Percentiles rank a stretch among this genome's conserved stretches.
These are phyloP conservation scores for Oopsacas minuta DNA, from an alignment of 37 sponge, comb jelly and placozoan genomes.

Conservation along the genomic window DNA sequence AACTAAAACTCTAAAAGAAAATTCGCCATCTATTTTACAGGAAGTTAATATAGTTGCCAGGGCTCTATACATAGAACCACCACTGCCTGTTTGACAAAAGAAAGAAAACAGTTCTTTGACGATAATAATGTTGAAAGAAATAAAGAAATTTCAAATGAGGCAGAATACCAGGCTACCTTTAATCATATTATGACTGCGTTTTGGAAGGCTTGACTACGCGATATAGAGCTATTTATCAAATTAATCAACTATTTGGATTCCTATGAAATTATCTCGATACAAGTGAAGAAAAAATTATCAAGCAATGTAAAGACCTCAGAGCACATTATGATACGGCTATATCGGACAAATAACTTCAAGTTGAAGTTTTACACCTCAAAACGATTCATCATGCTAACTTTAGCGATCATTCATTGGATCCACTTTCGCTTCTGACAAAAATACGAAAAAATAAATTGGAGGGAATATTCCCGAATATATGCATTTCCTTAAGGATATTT, in stretches of 20 bases:
- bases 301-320: not conserved
- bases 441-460: slow-evolving; percentile 2
- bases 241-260: slow-evolving; percentile 18
- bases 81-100: slow-evolving; percentile 9
- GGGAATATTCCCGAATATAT: not conserved
- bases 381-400: slow-evolving; percentile 9
- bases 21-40: slow-evolving; percentile 3
- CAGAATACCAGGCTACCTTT: not conserved
- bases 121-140: slow-evolving; percentile 16
- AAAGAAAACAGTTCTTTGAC: slow-evolving; percentile 16
- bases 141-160: slow-evolving; percentile 8
- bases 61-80: slow-evolving; percentile 9
- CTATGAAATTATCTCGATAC: slow-evolving; percentile 2
- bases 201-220: slow-evolving; percentile 19
- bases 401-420: slow-evolving; percentile 17
- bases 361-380: slow-evolving; percentile 20
- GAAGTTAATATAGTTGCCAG: not conserved
- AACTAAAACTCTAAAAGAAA: slow-evolving; percentile 18
- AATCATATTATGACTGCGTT: slow-evolving; percentile 13
- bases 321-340: not conserved
- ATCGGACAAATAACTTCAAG: slow-evolving; percentile 14
- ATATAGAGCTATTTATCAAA: slow-evolving; percentile 18
- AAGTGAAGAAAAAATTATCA: slow-evolving; percentile 13
- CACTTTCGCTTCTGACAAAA: not conserved
- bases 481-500: slow-evolving; percentile 20